Percentiles rank a stretch among this genome's conserved stretches.
phyloP scores from a whole-genome alignment of 2,113 vertebrate species.

The Laterallus jamaicensis region DNA sequence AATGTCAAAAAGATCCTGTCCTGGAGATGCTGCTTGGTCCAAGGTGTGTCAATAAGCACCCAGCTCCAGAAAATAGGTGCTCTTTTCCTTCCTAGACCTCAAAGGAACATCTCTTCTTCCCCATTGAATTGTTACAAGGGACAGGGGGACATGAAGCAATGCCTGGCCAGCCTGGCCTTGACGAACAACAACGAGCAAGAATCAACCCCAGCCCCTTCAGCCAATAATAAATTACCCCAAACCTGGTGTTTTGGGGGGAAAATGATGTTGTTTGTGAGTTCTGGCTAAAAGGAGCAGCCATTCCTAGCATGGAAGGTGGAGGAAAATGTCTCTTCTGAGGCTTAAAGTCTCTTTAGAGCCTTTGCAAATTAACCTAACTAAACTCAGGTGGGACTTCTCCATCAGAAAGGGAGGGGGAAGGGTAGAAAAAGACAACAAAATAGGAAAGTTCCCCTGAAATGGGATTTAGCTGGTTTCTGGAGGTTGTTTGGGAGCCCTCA shows the following conservation, averaged over 20 bases:
- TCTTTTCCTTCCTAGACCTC: background rate
- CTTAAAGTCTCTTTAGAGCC: background rate
- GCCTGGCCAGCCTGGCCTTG: background rate
- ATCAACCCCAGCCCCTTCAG: background rate
- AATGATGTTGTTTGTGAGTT: background rate
- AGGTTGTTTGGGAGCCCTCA: rapidly evolving
- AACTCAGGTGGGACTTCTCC: background rate
- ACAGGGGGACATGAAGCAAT: background rate
- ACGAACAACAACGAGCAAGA: background rate
- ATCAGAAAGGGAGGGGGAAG: background rate
- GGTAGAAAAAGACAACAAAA: background rate
- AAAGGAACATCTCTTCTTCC: background rate
- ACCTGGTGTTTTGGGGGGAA: background rate
- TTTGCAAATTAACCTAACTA: background rate
- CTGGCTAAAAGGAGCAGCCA: background rate
- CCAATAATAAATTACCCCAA: background rate
- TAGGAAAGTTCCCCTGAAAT: background rate
- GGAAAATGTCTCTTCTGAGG: background rate
- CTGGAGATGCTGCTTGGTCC: background rate
- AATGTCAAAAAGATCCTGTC: background rate
- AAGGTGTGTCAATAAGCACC: background rate
- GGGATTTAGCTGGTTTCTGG: background rate
- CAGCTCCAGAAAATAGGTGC: background rate
- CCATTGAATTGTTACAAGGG: background rate
- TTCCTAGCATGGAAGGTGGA: background rate